Evolutionary conservation across 2,888 invertebrate genomes (phyloP).

Genomic region (Macroteleia sp.): DNA sequence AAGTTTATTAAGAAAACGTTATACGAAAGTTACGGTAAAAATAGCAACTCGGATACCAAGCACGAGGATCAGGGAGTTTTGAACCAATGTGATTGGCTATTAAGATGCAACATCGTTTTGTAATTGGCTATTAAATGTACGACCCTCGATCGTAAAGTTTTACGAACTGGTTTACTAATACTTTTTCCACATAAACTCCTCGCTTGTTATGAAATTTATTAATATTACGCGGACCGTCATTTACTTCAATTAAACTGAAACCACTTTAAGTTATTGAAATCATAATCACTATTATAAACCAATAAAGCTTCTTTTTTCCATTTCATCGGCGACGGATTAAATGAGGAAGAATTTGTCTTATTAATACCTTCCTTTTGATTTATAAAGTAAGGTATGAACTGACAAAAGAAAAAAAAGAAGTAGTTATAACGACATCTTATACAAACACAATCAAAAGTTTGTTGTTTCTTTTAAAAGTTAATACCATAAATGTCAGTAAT

Average conservation of each 20-base stretch:
- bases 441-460: neutral
- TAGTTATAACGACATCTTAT: neutral
- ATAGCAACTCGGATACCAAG: constrained; percentile 3
- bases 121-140: constrained; percentile 54
- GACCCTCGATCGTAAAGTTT: constrained; percentile 41
- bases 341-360: neutral
- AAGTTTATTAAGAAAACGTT: constrained; percentile 20
- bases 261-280: constrained; percentile 14
- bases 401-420: neutral
- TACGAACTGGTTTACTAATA: constrained; percentile 44
- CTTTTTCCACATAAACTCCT: constrained; percentile 25
- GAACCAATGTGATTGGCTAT: constrained; percentile 46
- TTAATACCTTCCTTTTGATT: neutral
- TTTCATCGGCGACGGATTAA: neutral
- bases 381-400: neutral
- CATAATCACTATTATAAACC: neutral
- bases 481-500: neutral
- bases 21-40: constrained; percentile 30
- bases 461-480: neutral
- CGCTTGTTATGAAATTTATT: constrained; percentile 29
- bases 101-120: constrained; percentile 48
- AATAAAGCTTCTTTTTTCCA: neutral
- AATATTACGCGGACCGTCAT: constrained; percentile 13
- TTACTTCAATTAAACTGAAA: constrained; percentile 18
- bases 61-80: constrained; percentile 17